Conservation (phyloP, 23 tunicate genomes). For the Styela clava region DNA sequence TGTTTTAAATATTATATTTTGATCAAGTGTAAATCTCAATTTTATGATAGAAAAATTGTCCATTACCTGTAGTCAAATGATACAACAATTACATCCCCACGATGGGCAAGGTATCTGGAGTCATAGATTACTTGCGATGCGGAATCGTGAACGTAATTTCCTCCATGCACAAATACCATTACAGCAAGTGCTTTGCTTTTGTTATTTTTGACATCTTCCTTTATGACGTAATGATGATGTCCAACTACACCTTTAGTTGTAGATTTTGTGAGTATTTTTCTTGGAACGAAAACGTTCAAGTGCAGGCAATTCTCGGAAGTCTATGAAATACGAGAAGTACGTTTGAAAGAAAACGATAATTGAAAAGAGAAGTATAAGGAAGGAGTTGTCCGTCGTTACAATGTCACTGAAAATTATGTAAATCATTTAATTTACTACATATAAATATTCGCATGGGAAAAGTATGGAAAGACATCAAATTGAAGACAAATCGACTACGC, state of each 20-base stretch:
- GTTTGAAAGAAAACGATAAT: not conserved
- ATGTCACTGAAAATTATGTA: no score
- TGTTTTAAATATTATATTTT: not conserved
- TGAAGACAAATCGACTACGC: no score
- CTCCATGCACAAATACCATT: constrained; percentile 78
- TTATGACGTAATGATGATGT: constrained; percentile 38
- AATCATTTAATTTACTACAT: no score
- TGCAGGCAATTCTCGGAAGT: constrained; percentile 71
- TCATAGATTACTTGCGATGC: constrained; percentile 66
- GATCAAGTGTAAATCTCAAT: not conserved
- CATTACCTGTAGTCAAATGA: constrained; percentile 64
- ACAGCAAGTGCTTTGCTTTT: constrained; percentile 41
- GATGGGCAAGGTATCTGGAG: constrained; percentile 52
- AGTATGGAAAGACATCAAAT: no score
- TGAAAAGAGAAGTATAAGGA: no score
- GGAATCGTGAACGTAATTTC: constrained; percentile 69
- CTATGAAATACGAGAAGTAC: constrained; percentile 12
- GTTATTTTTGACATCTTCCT: not conserved
- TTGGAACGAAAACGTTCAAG: constrained; percentile 75
- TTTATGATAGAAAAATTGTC: not conserved
- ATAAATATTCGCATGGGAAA: no score
- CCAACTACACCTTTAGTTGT: constrained; percentile 3
- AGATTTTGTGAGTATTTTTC: not conserved
- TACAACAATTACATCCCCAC: constrained; percentile 79
- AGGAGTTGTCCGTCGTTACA: no score